Percentiles rank a stretch among this genome's conserved stretches.
Conservation (phyloP, 2,888 invertebrate species). For the Heliconius erato region DNA sequence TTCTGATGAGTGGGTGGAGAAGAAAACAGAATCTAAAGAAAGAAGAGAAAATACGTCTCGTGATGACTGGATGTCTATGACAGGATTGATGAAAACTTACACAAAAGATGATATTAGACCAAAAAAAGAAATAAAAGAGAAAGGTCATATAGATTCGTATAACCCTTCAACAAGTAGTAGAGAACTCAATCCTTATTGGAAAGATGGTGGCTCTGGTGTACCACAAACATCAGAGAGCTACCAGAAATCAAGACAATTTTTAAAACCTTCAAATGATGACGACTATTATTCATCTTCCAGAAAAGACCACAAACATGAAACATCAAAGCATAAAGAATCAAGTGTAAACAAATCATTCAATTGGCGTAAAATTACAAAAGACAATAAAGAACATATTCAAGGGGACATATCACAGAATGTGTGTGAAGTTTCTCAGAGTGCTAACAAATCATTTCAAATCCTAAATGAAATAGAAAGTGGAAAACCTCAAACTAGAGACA, state of each 20-base stretch:
- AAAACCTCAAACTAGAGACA: conserved; percentile 39
- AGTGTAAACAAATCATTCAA: conserved; percentile 46
- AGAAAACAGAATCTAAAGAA: conserved; percentile 56
- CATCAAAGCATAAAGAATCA: conserved; percentile 17
- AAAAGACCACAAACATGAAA: conserved; percentile 45
- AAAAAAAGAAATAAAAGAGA: conserved; percentile 81
- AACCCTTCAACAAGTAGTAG: conserved; percentile 89
- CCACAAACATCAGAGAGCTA: conserved; percentile 84
- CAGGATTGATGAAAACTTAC: conserved; percentile 81
- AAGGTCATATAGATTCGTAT: conserved; percentile 86
- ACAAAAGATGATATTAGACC: conserved; percentile 79
- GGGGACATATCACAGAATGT: conserved; percentile 5
- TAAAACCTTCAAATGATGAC: conserved; percentile 73
- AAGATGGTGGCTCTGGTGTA: conserved; percentile 93
- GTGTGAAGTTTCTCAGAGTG: conserved; percentile 19
- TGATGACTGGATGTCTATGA: conserved; percentile 93
- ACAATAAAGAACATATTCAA: conserved; percentile 34
- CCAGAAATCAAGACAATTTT: conserved; percentile 69
- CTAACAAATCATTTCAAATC: not conserved
- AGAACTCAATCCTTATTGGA: conserved; percentile 97
- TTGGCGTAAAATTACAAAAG: conserved; percentile 51
- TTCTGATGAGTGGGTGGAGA: conserved; percentile 88
- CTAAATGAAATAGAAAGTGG: conserved; percentile 40
- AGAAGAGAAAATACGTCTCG: conserved; percentile 69
- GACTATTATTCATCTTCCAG: conserved; percentile 61